Evolutionary conservation across 2,113 vertebrate species (phyloP).

Genomic region (Calidris pygmaea): DNA sequence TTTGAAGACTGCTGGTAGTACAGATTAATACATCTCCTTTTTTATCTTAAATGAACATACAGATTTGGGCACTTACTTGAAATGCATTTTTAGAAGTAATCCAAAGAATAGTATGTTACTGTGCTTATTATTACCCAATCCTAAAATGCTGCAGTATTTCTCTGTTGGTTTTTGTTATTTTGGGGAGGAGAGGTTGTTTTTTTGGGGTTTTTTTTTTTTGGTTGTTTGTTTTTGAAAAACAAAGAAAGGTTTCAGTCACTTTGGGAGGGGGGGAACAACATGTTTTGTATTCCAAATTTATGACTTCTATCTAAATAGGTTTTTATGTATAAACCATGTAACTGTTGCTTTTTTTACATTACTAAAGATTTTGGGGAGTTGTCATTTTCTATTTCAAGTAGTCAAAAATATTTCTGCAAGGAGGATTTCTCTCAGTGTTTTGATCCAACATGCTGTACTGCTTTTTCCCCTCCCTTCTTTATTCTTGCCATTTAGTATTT

Average conservation of each 20-base stretch:
- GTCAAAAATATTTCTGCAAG: not conserved
- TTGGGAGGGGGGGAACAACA: not conserved
- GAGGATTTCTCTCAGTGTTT: not conserved
- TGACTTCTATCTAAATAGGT: not conserved
- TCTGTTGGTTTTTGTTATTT: not conserved
- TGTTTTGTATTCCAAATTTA: not conserved
- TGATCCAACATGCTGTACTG: not conserved
- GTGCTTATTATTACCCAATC: not conserved
- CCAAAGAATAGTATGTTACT: not conserved
- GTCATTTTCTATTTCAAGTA: not conserved
- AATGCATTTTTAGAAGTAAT: not conserved
- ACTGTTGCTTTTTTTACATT: not conserved
- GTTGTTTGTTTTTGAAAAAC: not conserved
- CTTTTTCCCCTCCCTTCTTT: not conserved
- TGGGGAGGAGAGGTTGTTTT: not conserved
- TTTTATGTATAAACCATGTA: not conserved
- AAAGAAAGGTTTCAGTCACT: not conserved
- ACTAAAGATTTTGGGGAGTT: not conserved
- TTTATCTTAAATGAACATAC: not conserved
- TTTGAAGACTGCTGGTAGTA: not conserved
- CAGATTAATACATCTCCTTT: not conserved
- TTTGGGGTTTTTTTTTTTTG: not conserved
- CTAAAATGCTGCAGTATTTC: not conserved
- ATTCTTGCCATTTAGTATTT: not conserved
- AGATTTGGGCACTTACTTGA: not conserved